Evolutionary conservation across 2,888 invertebrate species (phyloP), one percentile per base, ranked within the genome.

Genomic region (Oxyscelio sp.): DNA sequence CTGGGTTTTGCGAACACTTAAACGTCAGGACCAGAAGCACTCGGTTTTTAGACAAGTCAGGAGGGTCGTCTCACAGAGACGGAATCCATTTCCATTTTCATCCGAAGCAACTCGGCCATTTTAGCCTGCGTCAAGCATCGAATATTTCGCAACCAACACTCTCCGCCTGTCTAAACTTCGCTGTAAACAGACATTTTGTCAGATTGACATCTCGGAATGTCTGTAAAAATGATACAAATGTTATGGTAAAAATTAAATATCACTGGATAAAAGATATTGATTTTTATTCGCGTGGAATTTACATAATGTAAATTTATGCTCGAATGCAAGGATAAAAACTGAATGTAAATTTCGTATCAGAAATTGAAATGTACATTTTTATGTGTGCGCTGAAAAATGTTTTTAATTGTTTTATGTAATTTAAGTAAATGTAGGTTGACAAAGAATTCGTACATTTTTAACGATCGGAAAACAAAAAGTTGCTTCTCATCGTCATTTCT

Each of bases 11-110:
- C 63, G 59, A 74, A 68, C 78, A 78, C 83, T 83, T 54, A 27
- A 83, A 78, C 70, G 83, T 83, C 83, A 83, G 56, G 22, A 48
- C 56, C 83, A 83, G 74, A 83, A 63, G 71, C 74, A 58, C 74
- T 74, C 50, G 58, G 70, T 58, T 77, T 82, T 77, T 61, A 66
- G 77, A 83, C 78, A 73, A 83, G 65, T 61, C 66, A 27, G 82
- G 73, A 66, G 77, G 77, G 77, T 83, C 65, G 83, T 66, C 82
- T 83, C 74, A 6, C 66, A 22, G 73, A 70, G 63, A 82, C 71
- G 82, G 71, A 78, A 78, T 83, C 83, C 71, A 78, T 83, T 83
- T 83, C 81, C 81, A 81, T 81, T 81, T 81, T 75, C 81, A 81
- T 81, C 81, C 68, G 61, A 61, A 81, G 75, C 81, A 75, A 82